Percentiles rank a stretch among this genome's conserved stretches.
Evolutionary conservation across 2,888 invertebrate genomes (phyloP).

Genomic region (Dromius quadrimaculatus): DNA sequence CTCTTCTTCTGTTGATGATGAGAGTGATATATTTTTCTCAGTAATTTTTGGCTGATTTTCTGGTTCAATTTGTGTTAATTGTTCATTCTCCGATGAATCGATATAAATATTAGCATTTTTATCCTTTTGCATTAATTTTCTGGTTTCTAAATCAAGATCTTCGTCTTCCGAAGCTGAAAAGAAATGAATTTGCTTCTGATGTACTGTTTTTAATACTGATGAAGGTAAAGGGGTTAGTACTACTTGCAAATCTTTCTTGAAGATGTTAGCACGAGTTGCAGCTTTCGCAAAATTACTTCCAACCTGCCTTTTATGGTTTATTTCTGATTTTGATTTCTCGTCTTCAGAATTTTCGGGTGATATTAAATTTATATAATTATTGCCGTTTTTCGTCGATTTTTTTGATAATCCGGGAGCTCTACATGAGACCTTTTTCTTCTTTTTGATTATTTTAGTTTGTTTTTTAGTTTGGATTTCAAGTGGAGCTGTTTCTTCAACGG

Average conservation of each 20-base stretch:
- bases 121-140: background rate
- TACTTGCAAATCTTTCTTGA: slow-evolving; percentile 2
- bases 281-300: too few species aligned
- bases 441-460: background rate
- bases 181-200: background rate
- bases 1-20: background rate
- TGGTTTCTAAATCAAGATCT: background rate
- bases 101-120: background rate
- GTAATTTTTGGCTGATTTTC: background rate
- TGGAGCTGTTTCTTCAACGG: background rate
- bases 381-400: background rate
- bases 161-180: background rate
- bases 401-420: background rate
- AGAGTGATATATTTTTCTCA: background rate
- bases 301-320: too few species aligned
- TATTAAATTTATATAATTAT: slow-evolving; percentile 3
- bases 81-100: slow-evolving; percentile 1
- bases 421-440: background rate
- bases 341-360: background rate
- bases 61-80: background rate
- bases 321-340: background rate
- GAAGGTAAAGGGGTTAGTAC: background rate
- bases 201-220: too few species aligned
- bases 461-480: background rate
- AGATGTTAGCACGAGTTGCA: too few species aligned